Percentiles rank a stretch among this genome's conserved stretches.
Conservation (phyloP, 2,888 invertebrate genomes). For the Scrobipalpa atriplicella region DNA sequence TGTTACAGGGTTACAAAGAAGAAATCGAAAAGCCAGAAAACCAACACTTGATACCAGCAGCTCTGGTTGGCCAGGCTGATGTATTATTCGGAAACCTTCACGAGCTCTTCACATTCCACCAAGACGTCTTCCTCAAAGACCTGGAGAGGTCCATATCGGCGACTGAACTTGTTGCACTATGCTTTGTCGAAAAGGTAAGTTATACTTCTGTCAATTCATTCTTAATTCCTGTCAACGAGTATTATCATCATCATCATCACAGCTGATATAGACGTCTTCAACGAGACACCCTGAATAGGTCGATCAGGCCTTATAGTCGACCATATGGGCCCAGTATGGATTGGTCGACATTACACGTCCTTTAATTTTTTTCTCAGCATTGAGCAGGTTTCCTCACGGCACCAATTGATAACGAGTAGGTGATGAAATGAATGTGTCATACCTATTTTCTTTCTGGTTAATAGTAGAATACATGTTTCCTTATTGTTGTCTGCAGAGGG, state of each 20-base stretch:
- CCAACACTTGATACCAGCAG: slow-evolving; percentile 89
- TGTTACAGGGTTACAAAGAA: slow-evolving; percentile 92
- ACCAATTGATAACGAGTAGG: background rate
- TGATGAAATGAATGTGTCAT: background rate
- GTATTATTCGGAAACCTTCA: slow-evolving; percentile 96
- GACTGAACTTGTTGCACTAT: slow-evolving; percentile 95
- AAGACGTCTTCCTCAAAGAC: slow-evolving; percentile 94
- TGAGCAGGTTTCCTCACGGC: too few relatives aligned
- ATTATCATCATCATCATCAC: too few relatives aligned
- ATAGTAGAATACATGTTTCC: background rate
- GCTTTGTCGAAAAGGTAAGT: slow-evolving; percentile 96
- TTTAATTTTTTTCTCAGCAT: too few relatives aligned
- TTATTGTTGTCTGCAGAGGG: slow-evolving; percentile 82
- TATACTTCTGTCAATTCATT: too few relatives aligned
- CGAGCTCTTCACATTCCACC: slow-evolving; percentile 96
- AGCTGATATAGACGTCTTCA: too few relatives aligned
- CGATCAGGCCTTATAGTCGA: too few relatives aligned
- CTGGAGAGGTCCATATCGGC: slow-evolving; percentile 95
- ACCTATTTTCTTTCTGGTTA: background rate
- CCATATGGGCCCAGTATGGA: too few relatives aligned
- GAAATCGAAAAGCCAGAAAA: slow-evolving; percentile 92
- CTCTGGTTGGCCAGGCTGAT: slow-evolving; percentile 90
- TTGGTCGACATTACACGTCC: too few relatives aligned
- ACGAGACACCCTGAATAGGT: too few relatives aligned
- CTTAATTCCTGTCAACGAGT: background rate